Evolutionary conservation across 1,140 invertebrate genomes (phyloP).

Genomic region (Orchesella cincta): DNA sequence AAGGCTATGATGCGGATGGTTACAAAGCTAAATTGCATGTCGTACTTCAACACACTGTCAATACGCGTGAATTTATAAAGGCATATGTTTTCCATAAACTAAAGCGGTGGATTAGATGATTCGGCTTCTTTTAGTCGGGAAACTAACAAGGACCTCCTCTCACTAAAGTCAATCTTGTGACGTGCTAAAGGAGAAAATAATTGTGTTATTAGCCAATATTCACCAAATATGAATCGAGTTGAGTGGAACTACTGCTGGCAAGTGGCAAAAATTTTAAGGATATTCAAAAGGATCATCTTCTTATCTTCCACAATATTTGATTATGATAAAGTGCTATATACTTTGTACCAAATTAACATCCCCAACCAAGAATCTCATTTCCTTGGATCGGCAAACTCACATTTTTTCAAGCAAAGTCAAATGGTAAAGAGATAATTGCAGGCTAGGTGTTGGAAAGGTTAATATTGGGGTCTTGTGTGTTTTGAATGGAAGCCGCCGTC

Average conservation of each 20-base stretch:
- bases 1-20: no score
- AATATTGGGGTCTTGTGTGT: constrained; percentile 20
- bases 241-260: no score
- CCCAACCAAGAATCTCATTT: no score
- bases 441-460: constrained; percentile 28
- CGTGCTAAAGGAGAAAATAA: background rate
- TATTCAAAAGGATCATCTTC: background rate
- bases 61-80: background rate
- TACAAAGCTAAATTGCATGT: no score
- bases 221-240: no score
- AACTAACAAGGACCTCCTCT: background rate
- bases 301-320: background rate
- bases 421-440: constrained; percentile 28
- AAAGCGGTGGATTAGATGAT: no score
- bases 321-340: background rate
- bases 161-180: constrained; percentile 20
- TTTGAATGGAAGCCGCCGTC: constrained; percentile 1
- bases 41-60: background rate
- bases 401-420: constrained; percentile 19
- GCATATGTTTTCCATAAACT: background rate
- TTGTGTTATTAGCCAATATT: constrained; percentile 11
- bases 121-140: constrained; percentile 5
- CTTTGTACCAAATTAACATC: no score
- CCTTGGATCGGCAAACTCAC: no score
- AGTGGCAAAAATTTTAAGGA: background rate